Evolutionary conservation across 2,797 vertebrate species (phyloP).

Genomic region (Spizella passerina): DNA sequence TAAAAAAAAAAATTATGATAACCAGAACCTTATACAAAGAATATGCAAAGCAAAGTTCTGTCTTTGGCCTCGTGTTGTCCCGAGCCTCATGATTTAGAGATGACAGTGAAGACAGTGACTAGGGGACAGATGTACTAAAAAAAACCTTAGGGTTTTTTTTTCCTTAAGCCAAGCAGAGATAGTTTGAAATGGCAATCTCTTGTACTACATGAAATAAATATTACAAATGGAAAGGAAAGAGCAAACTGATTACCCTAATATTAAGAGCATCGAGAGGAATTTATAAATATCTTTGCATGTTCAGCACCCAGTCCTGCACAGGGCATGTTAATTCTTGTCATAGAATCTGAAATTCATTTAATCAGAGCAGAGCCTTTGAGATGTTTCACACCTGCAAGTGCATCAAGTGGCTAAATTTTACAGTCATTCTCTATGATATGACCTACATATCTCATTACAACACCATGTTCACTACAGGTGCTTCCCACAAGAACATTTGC

Average conservation of each 20-base stretch:
- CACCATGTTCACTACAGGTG: neutral
- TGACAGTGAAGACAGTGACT: neutral
- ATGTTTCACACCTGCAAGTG: constrained; percentile 49
- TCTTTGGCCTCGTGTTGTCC: neutral
- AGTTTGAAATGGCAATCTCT: neutral
- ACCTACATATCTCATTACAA: neutral
- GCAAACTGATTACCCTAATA: constrained; percentile 37
- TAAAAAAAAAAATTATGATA: neutral
- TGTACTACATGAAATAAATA: constrained; percentile 15
- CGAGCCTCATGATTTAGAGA: neutral
- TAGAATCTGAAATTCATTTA: constrained; percentile 20
- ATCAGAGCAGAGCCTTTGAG: constrained; percentile 30
- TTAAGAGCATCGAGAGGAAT: constrained; percentile 45
- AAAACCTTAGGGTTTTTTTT: neutral
- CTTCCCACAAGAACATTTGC: neutral
- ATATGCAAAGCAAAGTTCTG: neutral
- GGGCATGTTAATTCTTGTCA: constrained; percentile 43
- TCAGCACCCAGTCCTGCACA: neutral
- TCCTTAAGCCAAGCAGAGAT: neutral
- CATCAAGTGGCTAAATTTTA: constrained; percentile 20
- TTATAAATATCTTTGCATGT: neutral
- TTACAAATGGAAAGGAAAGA: constrained; percentile 5
- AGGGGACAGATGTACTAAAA: neutral
- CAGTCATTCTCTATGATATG: neutral
- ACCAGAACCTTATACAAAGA: neutral